A percentile compares a stretch with the other conserved stretches of the same genome.
Evolutionary conservation across 2,888 invertebrate genomes (phyloP).

Genomic region (Coleophora deauratella): DNA sequence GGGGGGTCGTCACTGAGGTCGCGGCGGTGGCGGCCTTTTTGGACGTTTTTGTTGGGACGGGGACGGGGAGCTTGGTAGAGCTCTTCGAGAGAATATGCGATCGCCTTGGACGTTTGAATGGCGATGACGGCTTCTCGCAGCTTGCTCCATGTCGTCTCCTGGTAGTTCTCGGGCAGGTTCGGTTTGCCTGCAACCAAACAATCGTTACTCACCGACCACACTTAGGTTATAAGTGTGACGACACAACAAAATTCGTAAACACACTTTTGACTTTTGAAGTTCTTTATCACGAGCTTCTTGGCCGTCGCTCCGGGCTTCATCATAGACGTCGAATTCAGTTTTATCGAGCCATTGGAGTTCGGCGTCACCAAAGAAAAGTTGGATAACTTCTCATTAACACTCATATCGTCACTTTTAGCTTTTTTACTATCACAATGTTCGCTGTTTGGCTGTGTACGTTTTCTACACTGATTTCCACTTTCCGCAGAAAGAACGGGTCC

Average conservation of each 20-base stretch:
- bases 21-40: no score
- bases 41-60: no score
- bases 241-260: conserved; percentile 41
- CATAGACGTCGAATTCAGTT: conserved; percentile 54
- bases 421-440: conserved; percentile 62
- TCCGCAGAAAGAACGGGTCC: conserved; percentile 72
- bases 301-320: conserved; percentile 87
- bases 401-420: conserved; percentile 75
- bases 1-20: no score
- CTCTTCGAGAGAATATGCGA: conserved; percentile 94
- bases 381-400: conserved; percentile 78
- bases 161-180: conserved; percentile 93
- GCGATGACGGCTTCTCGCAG: conserved; percentile 95
- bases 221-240: conserved; percentile 42
- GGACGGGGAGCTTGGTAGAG: conserved; percentile 97
- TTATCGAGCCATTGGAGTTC: conserved; percentile 56
- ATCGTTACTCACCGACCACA: conserved; percentile 25
- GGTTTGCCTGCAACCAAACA: conserved; percentile 80
- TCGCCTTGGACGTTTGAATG: conserved; percentile 94
- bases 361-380: conserved; percentile 81
- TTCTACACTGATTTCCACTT: conserved; percentile 68
- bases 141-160: conserved; percentile 95
- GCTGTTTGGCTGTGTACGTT: conserved; percentile 60
- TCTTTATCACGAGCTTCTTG: conserved; percentile 96
- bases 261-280: conserved; percentile 96